Conservation (phyloP, 2,888 invertebrate species). For the Periphyllus acericola region DNA sequence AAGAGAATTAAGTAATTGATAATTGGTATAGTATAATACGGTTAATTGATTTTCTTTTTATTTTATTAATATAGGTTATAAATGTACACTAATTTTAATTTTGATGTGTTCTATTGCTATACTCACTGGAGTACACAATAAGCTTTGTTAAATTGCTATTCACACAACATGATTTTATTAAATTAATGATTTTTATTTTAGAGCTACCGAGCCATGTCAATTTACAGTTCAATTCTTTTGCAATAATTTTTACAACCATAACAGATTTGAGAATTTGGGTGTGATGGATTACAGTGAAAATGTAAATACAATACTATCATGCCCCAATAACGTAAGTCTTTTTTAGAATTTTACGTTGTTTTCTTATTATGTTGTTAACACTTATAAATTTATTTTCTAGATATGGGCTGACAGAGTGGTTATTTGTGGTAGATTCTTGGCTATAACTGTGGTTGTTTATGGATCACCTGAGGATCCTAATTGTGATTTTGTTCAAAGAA, state of each 20-base stretch:
- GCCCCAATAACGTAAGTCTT: neutral
- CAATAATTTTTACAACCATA: neutral
- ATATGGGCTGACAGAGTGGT: neutral
- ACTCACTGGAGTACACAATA: no score
- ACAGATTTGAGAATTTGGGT: neutral
- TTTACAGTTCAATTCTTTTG: slow-evolving; percentile 1
- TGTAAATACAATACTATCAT: neutral
- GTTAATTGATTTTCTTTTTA: no score
- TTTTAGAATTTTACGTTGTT: no score
- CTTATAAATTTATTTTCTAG: neutral
- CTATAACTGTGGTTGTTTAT: neutral
- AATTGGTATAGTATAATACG: no score
- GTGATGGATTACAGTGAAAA: neutral
- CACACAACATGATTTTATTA: no score
- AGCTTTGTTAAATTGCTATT: no score
- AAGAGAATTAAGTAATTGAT: no score
- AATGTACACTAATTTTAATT: no score
- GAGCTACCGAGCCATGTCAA: neutral
- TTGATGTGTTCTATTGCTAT: no score
- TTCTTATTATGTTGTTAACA: neutral
- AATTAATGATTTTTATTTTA: neutral
- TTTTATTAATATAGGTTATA: no score
- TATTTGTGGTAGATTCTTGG: neutral
- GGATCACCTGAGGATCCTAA: neutral
- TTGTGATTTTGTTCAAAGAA: neutral